phyloP scores from a whole-genome alignment of 1,140 invertebrate genomes.

The Cataglyphis hispanica region DNA sequence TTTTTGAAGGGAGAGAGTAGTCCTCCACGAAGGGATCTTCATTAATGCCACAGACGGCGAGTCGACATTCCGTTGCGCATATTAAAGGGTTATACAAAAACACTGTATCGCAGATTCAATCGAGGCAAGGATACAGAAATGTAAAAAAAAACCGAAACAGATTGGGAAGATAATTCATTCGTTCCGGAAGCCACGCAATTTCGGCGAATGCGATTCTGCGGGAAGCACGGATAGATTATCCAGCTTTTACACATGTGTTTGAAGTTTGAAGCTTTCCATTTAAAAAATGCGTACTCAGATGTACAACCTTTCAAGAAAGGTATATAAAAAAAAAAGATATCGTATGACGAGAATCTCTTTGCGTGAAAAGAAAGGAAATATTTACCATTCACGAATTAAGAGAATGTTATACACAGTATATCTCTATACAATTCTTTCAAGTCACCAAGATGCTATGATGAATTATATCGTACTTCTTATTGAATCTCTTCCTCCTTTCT shows the following conservation, averaged over 20 bases:
- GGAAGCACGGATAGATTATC: background rate
- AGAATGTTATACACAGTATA: background rate
- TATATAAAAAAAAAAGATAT: background rate
- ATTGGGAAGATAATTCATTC: background rate
- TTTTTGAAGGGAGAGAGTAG: background rate
- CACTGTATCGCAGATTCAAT: background rate
- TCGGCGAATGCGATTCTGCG: background rate
- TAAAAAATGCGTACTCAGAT: background rate
- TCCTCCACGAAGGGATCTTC: conserved; percentile 28
- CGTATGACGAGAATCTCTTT: background rate
- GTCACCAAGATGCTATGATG: background rate
- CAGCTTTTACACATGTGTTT: background rate
- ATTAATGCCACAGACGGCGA: conserved; percentile 47
- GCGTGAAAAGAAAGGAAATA: background rate
- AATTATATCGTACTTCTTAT: background rate
- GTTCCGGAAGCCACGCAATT: background rate
- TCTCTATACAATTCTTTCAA: background rate
- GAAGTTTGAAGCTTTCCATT: background rate
- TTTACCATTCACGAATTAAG: conserved; percentile 9
- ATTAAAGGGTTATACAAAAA: conserved; percentile 58
- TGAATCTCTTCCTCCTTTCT: background rate
- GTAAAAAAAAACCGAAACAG: background rate
- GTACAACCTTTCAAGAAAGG: background rate
- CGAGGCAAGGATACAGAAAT: background rate
- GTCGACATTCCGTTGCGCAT: conserved; percentile 41